A percentile compares a stretch with the other conserved stretches of the same genome.
These are phyloP conservation scores for Lordiphosa stackelbergi DNA, from an alignment of 1,140 invertebrate species.

Conservation along the genomic window DNA sequence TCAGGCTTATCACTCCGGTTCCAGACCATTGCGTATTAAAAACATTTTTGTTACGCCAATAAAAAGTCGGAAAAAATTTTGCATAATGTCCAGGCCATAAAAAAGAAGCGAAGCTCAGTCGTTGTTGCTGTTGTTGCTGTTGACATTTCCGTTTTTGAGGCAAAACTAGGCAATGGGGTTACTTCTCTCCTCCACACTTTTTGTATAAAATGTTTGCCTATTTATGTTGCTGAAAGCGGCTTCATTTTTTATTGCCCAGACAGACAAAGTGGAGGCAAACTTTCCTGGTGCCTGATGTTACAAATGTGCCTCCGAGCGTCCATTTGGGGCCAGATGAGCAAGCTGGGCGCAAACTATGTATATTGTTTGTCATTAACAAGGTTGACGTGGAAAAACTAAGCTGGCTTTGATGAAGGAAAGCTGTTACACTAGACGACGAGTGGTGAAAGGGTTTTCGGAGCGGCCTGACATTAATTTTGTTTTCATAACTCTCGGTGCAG, in stretches of 20 bases:
- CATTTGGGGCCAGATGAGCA: constrained; percentile 59
- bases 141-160: constrained; percentile 50
- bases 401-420: constrained; percentile 58
- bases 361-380: constrained; percentile 74
- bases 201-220: constrained; percentile 13
- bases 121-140: constrained; percentile 34
- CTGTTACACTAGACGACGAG: constrained; percentile 35
- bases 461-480: constrained; percentile 70
- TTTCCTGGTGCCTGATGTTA: constrained; percentile 43
- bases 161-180: constrained; percentile 68
- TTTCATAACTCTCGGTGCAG: constrained; percentile 53
- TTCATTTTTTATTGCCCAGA: constrained; percentile 49
- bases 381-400: constrained; percentile 53
- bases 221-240: constrained; percentile 20
- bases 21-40: constrained; percentile 75
- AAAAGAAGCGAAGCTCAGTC: constrained; percentile 36
- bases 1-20: constrained; percentile 69
- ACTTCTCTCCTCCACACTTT: constrained; percentile 15
- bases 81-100: constrained; percentile 63
- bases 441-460: constrained; percentile 2
- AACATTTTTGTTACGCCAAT: constrained; percentile 75
- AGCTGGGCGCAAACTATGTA: constrained; percentile 61
- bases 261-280: constrained; percentile 11
- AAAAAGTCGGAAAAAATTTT: constrained; percentile 67
- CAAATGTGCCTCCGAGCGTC: constrained; percentile 50